These are phyloP conservation scores for Piprites chloris DNA, from an alignment of 2,113 vertebrate species.

Conservation along the genomic window DNA sequence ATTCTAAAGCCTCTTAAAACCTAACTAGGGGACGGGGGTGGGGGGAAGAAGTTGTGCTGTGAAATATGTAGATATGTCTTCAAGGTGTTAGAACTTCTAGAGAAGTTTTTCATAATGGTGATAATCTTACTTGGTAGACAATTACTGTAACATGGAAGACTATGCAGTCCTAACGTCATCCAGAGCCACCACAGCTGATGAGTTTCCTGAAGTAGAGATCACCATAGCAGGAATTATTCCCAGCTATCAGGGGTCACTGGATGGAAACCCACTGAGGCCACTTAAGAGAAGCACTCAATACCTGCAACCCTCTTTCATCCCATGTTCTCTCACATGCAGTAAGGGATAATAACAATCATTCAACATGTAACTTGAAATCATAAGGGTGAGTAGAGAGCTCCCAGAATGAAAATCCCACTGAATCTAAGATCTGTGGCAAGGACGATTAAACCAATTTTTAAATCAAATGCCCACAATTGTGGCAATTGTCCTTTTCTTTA, in stretches of 20 bases:
- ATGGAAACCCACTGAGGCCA: neutral
- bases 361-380: neutral
- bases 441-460: neutral
- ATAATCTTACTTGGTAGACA: neutral
- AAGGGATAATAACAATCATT: neutral
- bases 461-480: neutral
- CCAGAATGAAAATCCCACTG: neutral
- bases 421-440: neutral
- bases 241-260: neutral
- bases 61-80: neutral
- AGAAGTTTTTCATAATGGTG: neutral
- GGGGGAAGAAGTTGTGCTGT: neutral
- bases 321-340: neutral
- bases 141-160: neutral
- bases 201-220: neutral
- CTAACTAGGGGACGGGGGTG: no score
- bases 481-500: neutral
- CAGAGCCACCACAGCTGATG: neutral
- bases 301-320: neutral
- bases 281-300: neutral
- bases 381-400: neutral
- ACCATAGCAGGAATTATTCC: neutral
- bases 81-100: neutral
- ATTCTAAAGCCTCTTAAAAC: neutral
- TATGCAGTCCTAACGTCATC: neutral